Conservation (phyloP, 92 coral and sea anemone genomes). For the Hydrozoanthus gracilis region DNA sequence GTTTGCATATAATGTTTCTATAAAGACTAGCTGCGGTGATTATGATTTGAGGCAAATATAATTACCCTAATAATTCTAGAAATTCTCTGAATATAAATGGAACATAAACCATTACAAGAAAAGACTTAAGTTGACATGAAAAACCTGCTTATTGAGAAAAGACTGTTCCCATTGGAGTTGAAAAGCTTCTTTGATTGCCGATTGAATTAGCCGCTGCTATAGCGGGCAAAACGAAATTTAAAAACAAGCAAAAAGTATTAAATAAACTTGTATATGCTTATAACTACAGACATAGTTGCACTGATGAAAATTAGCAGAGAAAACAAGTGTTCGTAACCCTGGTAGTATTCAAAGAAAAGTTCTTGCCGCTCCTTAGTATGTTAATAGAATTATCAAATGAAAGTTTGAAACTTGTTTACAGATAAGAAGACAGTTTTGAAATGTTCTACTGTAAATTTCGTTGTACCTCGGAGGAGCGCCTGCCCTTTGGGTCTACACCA, state of each 20-base stretch:
- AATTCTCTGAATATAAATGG: too few species aligned
- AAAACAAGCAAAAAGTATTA: not conserved
- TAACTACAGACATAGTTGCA: not conserved
- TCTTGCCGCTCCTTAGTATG: slow-evolving; percentile 10
- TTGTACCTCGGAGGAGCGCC: not conserved
- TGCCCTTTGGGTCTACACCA: not conserved
- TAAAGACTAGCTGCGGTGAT: too few species aligned
- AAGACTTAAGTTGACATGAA: too few species aligned
- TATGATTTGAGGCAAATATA: too few species aligned
- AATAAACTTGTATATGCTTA: not conserved
- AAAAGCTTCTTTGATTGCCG: not conserved
- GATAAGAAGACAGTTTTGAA: not conserved
- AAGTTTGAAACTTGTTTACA: too few species aligned
- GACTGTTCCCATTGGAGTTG: too few species aligned
- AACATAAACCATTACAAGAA: too few species aligned
- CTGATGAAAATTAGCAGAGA: not conserved
- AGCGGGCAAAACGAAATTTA: not conserved
- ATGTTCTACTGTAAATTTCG: too few species aligned
- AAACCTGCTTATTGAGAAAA: too few species aligned
- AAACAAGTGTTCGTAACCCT: not conserved
- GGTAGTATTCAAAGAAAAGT: slow-evolving; percentile 3
- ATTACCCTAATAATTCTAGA: too few species aligned
- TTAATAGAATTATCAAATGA: not conserved
- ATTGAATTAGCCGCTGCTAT: not conserved
- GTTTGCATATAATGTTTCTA: too few species aligned